Conservation (phyloP, 2,113 vertebrate species). For the Gymnocephalus cernua region DNA sequence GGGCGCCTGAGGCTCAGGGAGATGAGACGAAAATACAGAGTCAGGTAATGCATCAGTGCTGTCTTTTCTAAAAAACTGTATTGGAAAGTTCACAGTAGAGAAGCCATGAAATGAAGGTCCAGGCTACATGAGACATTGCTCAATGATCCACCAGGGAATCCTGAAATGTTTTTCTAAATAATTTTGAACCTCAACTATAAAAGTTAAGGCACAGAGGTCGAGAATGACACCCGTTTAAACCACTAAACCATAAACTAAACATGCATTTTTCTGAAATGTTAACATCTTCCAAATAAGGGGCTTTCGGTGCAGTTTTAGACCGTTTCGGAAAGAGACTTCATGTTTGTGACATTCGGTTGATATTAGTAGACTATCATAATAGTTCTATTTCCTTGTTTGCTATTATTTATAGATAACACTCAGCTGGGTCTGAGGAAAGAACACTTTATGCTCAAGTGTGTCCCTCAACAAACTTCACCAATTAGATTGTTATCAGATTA, state of each 20-base stretch:
- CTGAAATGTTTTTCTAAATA: too few species aligned
- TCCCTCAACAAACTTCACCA: not conserved
- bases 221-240: not conserved
- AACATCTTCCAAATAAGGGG: not conserved
- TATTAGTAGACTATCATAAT: not conserved
- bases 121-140: not conserved
- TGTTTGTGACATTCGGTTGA: not conserved
- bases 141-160: not conserved
- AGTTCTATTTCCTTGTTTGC: not conserved
- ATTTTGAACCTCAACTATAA: not conserved
- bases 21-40: not conserved
- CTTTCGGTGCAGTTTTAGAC: not conserved
- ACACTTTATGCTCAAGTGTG: not conserved
- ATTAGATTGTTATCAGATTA: not conserved
- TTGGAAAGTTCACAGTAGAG: not conserved
- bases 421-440: not conserved
- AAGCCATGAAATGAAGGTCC: not conserved
- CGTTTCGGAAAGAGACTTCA: not conserved
- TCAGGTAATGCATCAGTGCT: slow-evolving; percentile 52
- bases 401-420: not conserved
- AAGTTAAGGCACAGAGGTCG: not conserved
- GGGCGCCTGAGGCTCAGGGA: not conserved
- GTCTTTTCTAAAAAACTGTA: not conserved
- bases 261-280: not conserved
- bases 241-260: not conserved